A percentile compares a stretch with the other conserved stretches of the same genome.
phyloP scores from a whole-genome alignment of 2,797 vertebrate genomes.

The Paguma larvata region DNA sequence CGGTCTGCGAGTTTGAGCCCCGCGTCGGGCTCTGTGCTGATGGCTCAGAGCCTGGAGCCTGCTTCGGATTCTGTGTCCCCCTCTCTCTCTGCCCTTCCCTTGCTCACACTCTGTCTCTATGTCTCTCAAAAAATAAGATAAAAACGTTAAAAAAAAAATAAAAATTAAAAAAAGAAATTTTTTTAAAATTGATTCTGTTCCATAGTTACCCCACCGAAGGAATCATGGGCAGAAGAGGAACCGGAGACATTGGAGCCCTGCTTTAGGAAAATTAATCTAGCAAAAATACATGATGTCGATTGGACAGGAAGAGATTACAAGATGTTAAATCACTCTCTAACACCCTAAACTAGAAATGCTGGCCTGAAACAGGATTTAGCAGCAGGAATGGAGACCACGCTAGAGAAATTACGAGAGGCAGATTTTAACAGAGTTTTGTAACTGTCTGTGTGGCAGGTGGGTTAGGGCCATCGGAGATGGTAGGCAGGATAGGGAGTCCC shows the following conservation, averaged over 20 bases:
- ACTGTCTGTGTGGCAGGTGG: not conserved
- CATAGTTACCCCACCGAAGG: not conserved
- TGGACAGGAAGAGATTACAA: not conserved
- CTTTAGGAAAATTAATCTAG: not conserved
- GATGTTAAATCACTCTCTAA: not conserved
- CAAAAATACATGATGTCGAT: not conserved
- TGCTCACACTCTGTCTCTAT: too few relatives aligned
- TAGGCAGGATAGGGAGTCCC: not conserved
- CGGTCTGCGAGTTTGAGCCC: too few relatives aligned
- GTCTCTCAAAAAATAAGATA: too few relatives aligned
- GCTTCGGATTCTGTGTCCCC: too few relatives aligned
- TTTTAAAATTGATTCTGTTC: not conserved
- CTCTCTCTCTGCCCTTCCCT: too few relatives aligned
- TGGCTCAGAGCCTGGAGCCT: too few relatives aligned
- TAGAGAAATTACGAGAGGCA: not conserved
- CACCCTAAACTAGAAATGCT: not conserved
- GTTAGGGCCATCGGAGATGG: not conserved
- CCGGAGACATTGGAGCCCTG: not conserved
- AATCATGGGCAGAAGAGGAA: not conserved
- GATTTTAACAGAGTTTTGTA: not conserved
- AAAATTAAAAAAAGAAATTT: too few relatives aligned
- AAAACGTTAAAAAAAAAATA: too few relatives aligned
- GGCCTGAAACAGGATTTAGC: not conserved
- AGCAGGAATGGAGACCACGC: not conserved
- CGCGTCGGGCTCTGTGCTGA: too few relatives aligned